phyloP scores from a whole-genome alignment of 2,888 invertebrate species.

The Polyommatus iphigenia region DNA sequence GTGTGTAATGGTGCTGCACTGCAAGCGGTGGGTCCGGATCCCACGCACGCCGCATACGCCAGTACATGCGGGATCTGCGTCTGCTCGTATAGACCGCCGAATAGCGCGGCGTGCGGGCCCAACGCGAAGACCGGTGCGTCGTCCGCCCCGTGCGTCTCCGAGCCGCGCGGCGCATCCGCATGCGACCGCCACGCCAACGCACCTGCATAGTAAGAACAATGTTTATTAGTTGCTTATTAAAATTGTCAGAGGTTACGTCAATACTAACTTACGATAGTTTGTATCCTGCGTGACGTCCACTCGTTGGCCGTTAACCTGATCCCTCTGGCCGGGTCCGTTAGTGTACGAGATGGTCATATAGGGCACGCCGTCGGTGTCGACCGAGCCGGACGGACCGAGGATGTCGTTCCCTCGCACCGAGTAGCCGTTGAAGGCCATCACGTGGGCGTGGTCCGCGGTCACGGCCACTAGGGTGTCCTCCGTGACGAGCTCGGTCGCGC shows the following conservation, averaged over 20 bases:
- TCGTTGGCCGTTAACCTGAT: constrained; percentile 52
- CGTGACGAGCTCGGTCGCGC: constrained; percentile 52
- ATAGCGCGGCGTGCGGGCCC: not conserved
- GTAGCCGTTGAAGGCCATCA: constrained; percentile 83
- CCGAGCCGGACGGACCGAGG: constrained; percentile 50
- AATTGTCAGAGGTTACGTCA: not conserved
- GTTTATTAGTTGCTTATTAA: not conserved
- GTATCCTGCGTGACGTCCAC: constrained; percentile 54
- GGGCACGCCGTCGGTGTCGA: constrained; percentile 61
- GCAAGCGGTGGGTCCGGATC: not conserved
- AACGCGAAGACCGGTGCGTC: constrained; percentile 27
- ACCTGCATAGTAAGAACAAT: not conserved
- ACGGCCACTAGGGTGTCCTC: constrained; percentile 86
- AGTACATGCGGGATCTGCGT: constrained; percentile 24
- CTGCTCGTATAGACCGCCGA: constrained; percentile 28
- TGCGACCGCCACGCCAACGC: constrained; percentile 23
- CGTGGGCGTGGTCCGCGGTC: constrained; percentile 86
- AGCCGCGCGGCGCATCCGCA: constrained; percentile 28
- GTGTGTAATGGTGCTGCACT: not conserved
- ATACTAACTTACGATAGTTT: constrained; percentile 35
- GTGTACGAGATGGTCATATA: constrained; percentile 79
- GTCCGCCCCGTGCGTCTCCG: constrained; percentile 28
- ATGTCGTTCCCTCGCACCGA: constrained; percentile 62
- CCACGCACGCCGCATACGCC: constrained; percentile 16
- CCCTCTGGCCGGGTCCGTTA: constrained; percentile 76